These are phyloP conservation scores for Ylistrum balloti DNA, from an alignment of 1,140 invertebrate genomes.

Conservation along the genomic window DNA sequence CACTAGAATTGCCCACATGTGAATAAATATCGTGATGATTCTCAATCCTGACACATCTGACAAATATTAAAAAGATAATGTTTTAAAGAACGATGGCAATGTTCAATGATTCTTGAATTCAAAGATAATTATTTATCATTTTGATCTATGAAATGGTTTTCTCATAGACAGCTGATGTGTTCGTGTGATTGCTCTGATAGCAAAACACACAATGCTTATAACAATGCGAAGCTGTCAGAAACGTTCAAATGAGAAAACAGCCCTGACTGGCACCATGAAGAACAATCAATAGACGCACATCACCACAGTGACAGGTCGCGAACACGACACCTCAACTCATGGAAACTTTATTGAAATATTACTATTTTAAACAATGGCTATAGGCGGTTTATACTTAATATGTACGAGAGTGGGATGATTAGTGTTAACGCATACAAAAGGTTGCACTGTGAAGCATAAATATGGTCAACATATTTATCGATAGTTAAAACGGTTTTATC, in stretches of 20 bases:
- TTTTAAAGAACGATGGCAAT: background rate
- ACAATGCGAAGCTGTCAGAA: background rate
- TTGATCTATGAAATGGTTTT: background rate
- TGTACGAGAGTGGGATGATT: background rate
- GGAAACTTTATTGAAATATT: background rate
- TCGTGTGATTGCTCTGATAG: background rate
- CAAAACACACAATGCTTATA: background rate
- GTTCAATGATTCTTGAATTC: background rate
- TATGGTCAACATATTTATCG: background rate
- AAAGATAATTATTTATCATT: background rate
- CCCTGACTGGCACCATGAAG: background rate
- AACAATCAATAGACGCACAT: background rate
- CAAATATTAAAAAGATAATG: no score
- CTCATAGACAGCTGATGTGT: background rate
- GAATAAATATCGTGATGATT: no score
- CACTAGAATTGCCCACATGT: no score
- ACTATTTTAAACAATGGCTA: constrained; percentile 12
- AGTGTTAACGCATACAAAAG: background rate
- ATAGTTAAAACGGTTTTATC: background rate
- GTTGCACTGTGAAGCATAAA: background rate
- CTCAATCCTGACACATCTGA: no score
- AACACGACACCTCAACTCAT: background rate
- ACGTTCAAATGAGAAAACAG: background rate
- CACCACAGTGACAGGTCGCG: background rate
- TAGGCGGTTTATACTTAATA: constrained; percentile 9